Evolutionary conservation across 2,797 vertebrate genomes (phyloP).

Genomic region (Emys orbicularis): DNA sequence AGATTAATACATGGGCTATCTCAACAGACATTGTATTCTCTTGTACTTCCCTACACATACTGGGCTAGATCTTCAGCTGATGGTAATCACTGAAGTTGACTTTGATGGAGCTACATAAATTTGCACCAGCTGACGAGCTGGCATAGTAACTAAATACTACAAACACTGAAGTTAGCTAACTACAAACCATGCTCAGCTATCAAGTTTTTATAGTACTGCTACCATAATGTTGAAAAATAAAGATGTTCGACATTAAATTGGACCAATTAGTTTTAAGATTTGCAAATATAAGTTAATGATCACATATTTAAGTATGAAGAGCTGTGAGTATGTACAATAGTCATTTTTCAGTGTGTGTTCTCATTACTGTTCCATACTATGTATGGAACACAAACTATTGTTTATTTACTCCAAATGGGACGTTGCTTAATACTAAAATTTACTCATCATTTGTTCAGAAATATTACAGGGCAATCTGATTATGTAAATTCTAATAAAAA

Average conservation of each 20-base stretch:
- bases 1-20: conserved; percentile 49
- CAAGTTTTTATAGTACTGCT: not conserved
- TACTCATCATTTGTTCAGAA: conserved; percentile 15
- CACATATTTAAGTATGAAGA: not conserved
- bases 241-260: not conserved
- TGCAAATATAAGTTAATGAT: not conserved
- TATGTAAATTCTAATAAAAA: not conserved
- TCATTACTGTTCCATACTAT: not conserved
- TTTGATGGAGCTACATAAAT: conserved; percentile 38
- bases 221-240: conserved; percentile 1
- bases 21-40: conserved; percentile 18
- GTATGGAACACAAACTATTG: not conserved
- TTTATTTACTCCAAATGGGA: conserved; percentile 3
- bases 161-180: not conserved
- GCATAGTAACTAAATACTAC: not conserved
- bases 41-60: not conserved
- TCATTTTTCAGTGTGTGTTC: not conserved
- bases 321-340: not conserved
- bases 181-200: not conserved
- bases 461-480: not conserved
- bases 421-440: not conserved
- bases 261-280: not conserved
- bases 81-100: not conserved
- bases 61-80: not conserved
- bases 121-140: conserved; percentile 7